Evolutionary conservation across 2,113 vertebrate species (phyloP).

Genomic region (Pedionomus torquatus): DNA sequence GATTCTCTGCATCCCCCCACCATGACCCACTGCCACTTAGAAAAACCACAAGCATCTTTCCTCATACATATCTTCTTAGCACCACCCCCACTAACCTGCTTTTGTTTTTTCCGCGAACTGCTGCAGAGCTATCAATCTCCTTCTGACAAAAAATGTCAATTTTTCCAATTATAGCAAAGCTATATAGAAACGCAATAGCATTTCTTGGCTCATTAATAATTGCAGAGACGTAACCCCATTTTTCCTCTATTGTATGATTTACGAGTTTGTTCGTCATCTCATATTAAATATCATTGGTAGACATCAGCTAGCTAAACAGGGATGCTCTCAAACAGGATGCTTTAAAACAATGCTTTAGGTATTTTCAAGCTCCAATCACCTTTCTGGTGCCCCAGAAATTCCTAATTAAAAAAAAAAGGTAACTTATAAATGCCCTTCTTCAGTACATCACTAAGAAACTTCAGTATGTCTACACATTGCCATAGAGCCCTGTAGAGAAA

Average conservation of each 20-base stretch:
- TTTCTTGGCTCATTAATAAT: conserved; percentile 4
- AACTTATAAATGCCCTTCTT: neutral
- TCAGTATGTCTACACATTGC: neutral
- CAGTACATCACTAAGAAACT: neutral
- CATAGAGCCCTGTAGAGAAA: neutral
- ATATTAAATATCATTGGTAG: neutral
- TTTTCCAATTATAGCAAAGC: neutral
- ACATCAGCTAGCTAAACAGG: neutral
- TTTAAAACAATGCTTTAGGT: neutral
- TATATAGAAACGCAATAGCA: neutral
- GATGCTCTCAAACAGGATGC: neutral
- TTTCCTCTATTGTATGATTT: neutral
- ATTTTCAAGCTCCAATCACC: neutral
- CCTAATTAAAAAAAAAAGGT: neutral
- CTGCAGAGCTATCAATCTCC: conserved; percentile 1
- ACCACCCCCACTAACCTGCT: neutral
- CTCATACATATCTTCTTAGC: neutral
- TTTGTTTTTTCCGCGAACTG: neutral
- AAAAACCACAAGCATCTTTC: neutral
- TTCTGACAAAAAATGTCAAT: neutral
- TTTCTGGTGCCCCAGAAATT: neutral
- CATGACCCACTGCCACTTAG: neutral
- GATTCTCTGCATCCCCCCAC: neutral
- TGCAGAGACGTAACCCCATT: neutral
- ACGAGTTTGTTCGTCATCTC: neutral